Evolutionary conservation across 2,113 vertebrate genomes (phyloP).

Genomic region (Heloderma charlesbogerti): DNA sequence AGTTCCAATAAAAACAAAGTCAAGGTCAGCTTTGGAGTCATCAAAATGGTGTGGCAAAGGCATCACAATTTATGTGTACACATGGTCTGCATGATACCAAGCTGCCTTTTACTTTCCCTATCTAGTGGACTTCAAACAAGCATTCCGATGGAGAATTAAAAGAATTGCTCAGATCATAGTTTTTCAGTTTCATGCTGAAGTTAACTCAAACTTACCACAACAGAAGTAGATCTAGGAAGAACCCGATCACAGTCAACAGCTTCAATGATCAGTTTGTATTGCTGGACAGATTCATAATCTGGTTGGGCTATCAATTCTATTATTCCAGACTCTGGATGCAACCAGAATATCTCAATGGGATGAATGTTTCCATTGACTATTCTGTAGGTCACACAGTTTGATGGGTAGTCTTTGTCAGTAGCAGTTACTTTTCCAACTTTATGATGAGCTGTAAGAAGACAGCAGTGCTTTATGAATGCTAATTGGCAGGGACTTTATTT

Average conservation of each 20-base stretch:
- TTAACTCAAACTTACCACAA: background rate
- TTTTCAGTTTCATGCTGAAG: background rate
- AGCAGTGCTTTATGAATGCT: background rate
- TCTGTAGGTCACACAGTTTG: background rate
- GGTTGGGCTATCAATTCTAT: background rate
- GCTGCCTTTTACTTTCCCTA: background rate
- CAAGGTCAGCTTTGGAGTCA: background rate
- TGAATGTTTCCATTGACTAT: background rate
- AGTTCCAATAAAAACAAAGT: background rate
- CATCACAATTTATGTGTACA: background rate
- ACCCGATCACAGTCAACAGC: background rate
- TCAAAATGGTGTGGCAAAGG: background rate
- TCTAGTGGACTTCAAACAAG: background rate
- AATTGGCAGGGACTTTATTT: conserved; percentile 6
- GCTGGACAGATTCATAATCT: conserved; percentile 5
- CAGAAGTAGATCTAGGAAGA: background rate
- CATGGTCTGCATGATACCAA: background rate
- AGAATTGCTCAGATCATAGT: background rate
- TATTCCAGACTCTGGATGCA: conserved; percentile 2
- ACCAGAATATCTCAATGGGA: background rate
- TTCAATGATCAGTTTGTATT: background rate
- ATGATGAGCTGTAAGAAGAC: background rate
- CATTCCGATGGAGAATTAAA: background rate
- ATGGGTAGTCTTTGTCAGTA: background rate
- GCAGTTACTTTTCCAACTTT: background rate